Evolutionary conservation across 2,113 vertebrate genomes (phyloP), one percentile per base, ranked within the genome.

Genomic region (Vulpes ferrilata): DNA sequence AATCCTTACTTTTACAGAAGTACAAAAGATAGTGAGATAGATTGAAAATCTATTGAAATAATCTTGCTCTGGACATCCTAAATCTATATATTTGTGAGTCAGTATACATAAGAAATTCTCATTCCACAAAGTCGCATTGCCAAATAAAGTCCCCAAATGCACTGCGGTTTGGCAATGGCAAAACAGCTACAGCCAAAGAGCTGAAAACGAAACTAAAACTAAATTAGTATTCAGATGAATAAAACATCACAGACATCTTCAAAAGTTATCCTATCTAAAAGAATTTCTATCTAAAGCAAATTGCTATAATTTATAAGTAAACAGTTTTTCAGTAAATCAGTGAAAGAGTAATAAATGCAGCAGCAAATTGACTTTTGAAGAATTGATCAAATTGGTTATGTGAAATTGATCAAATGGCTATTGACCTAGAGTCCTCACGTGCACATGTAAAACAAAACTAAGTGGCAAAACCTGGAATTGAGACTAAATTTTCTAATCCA

Each of bases 271-370:
- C 23, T 38, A 60, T 30, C 15, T 90, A 67, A 84, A 67, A 30
- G 27, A 85, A 43, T 59, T 76, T 60, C 71, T 69, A 5, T 9
- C 67, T 62, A 79, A 79, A 84, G 85, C 19, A 5, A 87, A 51
- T 80, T 62, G n/a, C 22, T 79, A 69, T 86, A 57, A 62, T 83
- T 85, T 93, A 22, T 80, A 73, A 87, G 48, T 80, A 85, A 78
- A 48, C 20, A 60, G 3, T 87, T 51, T 87, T 71, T 87, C 23
- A n/a, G 17, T 30, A 94, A 81, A 51, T 57, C 20, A 83, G 16
- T 64, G 79, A 88, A 71, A 95, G 32, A 62, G 32, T 84, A 86
- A 85, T 84, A 86, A 85, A 96, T 79, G 89, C 67, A 83, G 60
- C 59, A 92, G 60, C 59, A 92, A 60, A 82, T 74, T 62, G 35